Evolutionary conservation across 92 coral and sea anemone genomes (phyloP).

Genomic region (Phymanthus crucifer): DNA sequence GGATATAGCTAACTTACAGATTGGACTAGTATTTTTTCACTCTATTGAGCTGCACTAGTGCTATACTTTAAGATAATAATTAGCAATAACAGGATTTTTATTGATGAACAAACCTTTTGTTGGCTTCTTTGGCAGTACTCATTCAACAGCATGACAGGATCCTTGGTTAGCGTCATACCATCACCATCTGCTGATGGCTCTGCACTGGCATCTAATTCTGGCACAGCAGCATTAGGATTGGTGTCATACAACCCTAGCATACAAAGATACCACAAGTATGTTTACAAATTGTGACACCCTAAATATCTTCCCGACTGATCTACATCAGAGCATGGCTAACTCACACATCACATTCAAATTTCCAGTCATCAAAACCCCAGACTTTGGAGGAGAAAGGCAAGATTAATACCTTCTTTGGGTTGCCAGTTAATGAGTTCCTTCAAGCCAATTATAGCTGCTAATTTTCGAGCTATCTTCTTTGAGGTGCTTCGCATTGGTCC

Average conservation of each 20-base stretch:
- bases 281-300: background rate
- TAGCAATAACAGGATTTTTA: background rate
- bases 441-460: slow-evolving; percentile 70
- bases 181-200: slow-evolving; percentile 1
- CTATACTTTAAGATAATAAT: no score
- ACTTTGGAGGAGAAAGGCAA: no score
- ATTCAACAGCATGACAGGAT: slow-evolving; percentile 80
- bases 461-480: slow-evolving; percentile 69
- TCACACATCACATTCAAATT: no score
- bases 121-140: slow-evolving; percentile 82
- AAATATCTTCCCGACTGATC: no score
- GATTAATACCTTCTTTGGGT: slow-evolving; percentile 72
- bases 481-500: slow-evolving; percentile 71
- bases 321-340: no score
- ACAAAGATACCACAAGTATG: background rate
- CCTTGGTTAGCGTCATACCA: slow-evolving; percentile 50
- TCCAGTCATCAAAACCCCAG: no score
- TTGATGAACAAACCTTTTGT: slow-evolving; percentile 65
- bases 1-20: background rate
- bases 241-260: slow-evolving; percentile 44
- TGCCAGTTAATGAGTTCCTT: slow-evolving; percentile 80
- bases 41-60: background rate
- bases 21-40: no score
- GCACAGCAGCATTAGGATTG: slow-evolving; percentile 13
- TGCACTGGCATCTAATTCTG: background rate